phyloP scores from a whole-genome alignment of 2,797 vertebrate genomes.

The Sciaenops ocellatus region DNA sequence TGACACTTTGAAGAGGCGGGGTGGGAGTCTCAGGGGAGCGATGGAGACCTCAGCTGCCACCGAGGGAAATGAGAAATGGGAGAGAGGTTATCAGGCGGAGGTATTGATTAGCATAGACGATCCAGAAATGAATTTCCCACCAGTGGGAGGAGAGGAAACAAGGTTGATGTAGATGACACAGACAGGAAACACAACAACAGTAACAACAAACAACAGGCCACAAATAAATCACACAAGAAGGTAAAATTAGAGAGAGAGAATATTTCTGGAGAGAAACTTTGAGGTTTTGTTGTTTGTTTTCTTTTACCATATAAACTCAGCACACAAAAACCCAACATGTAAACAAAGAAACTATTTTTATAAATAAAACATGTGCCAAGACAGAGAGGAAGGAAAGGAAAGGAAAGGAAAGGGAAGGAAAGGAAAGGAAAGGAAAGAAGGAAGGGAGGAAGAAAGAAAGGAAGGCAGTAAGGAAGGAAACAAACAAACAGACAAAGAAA shows the following conservation, averaged over 20 bases:
- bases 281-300: background rate
- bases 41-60: conserved; percentile 87
- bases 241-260: too few species aligned
- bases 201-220: background rate
- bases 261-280: background rate
- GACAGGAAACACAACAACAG: background rate
- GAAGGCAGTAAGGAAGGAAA: too few species aligned
- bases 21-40: conserved; percentile 81
- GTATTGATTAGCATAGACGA: conserved; percentile 86
- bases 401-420: too few species aligned
- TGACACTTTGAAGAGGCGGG: conserved; percentile 86
- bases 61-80: conserved; percentile 90
- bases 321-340: background rate
- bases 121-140: conserved; percentile 73
- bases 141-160: background rate
- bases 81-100: conserved; percentile 91
- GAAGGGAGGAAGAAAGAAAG: too few species aligned
- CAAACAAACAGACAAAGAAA: background rate
- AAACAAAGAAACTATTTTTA: background rate
- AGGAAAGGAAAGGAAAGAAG: too few species aligned
- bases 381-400: background rate
- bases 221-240: too few species aligned
- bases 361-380: background rate
- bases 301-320: background rate
- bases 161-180: background rate